Conservation (phyloP, 2,113 vertebrate species). For the Geococcyx californianus region DNA sequence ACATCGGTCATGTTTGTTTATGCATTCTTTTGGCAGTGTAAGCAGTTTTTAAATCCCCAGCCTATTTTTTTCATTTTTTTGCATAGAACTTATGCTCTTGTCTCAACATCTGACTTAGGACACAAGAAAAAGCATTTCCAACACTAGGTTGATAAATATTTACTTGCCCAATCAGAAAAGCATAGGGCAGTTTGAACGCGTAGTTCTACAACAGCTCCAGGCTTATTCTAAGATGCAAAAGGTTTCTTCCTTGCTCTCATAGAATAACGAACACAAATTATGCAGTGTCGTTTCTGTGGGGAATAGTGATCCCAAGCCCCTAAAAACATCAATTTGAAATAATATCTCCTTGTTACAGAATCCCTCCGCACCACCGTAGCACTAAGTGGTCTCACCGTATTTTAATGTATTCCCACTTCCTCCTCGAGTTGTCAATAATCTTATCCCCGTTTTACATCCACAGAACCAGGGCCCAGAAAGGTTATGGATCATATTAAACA, state of each 20-base stretch:
- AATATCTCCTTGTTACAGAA: background rate
- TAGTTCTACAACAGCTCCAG: background rate
- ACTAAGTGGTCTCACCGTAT: background rate
- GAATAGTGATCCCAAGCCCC: background rate
- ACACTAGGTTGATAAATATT: background rate
- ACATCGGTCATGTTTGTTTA: background rate
- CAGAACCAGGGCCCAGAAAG: background rate
- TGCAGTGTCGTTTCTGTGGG: accelerated
- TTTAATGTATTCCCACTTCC: background rate
- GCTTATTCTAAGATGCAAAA: background rate
- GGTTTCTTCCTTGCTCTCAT: background rate
- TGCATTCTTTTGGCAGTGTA: background rate
- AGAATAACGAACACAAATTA: background rate
- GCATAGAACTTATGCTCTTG: background rate
- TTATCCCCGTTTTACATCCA: background rate
- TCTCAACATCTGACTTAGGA: background rate
- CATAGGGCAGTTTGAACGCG: background rate
- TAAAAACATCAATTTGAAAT: background rate
- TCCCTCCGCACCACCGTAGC: background rate
- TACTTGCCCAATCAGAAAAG: background rate
- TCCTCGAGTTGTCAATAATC: background rate
- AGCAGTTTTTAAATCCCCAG: background rate
- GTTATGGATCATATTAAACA: background rate
- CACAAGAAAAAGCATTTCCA: background rate
- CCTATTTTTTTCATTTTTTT: background rate